Evolutionary conservation across 2,888 invertebrate genomes (phyloP), one percentile per base, ranked within the genome.

Genomic region (Podotricha telesiphe): DNA sequence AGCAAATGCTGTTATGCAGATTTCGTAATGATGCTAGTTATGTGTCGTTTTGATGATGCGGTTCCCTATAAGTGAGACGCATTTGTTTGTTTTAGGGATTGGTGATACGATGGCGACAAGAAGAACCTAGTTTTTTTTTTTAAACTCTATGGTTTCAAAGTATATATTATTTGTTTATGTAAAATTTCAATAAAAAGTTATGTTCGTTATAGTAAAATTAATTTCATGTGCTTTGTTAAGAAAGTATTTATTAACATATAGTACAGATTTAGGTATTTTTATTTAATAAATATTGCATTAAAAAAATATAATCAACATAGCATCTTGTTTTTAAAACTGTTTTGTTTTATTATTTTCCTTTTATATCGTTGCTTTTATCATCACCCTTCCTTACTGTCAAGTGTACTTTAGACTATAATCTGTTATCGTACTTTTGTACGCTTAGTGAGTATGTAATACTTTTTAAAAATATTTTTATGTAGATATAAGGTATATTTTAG

Each of bases 1-100:
- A 78, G 79, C 81, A 82, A 86, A 88, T 83, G 84, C 83, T 82
- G 87, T 89, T 91, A 91, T 91, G 91, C 87, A 91, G 85, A 91
- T 91, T 82, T 78, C 64, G 81, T 86, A 85, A 86, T 85, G 83
- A 87, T 82, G 85, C 85, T 78, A 76, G 80, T 82, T 82, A 80
- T 70, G 79, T 77, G 77, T 70, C 77, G 78, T 81, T 83, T 83
- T 82, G 80, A 81, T 82, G 82, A 80, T 79, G 80, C 74, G 78
- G 76, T 76, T 75, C 76, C 76, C 78, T 75, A 71, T 74, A 73
- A 67, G 69, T 51, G 72, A 67, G 69, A 65, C 66, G 62, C 59
- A 67, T 66, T 42, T 71, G 68, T 73, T 72, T 75, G 65, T 68
- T 73, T 71, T 72, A 51, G 59, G 62, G 70, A 67, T 69, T 55